Base-by-base conservation (phyloP, 1,140 invertebrate genomes). In the Pectinophora gossypiella region DNA sequence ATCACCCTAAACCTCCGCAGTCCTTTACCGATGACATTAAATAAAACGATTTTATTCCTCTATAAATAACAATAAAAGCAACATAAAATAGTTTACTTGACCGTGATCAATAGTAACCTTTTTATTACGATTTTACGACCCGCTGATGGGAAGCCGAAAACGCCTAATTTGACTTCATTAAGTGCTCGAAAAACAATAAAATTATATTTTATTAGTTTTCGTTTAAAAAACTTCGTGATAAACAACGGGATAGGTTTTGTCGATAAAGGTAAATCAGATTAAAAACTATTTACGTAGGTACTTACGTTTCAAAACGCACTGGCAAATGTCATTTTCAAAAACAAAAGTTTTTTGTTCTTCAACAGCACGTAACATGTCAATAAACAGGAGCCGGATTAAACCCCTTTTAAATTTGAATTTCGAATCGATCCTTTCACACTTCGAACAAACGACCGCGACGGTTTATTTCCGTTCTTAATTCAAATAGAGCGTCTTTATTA, bases 341-440 rank as follows among this genome's bases (percentile, higher is more conserved):
- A 64, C 63, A 67, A 69, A 61, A 49, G 50, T 35, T 56, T 35
- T 46, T 51, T 59, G 27, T 52, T 50, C 51, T 63, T 32, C 56
- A 66, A 62, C 54, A 81, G 77, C 60, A 62, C 64, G 60, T 56
- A 64, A 71, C 76, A 80, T 76, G 68, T 80, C 75, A 72, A 78
- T 80, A 79, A 64, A 71, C 66, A 61, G 59, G 51, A 65, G 64
- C 64, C 42, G 64, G 67, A 62, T 61, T 64, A 72, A 72, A 70
- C 62, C 68, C 73, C 71, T 62, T 76, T 76, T 32, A 32, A 32
- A 32, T 32, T 32, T 32, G 6, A 32, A 32, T 58, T 72, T 68
- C 66, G 74, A 81, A 82, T 86, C 80, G 75, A 86, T 83, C 75
- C 79, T 80, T 85, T 84, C 80, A 83, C 83, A 86, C 83, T 86